Base-by-base conservation (phyloP, 2,113 vertebrate genomes). In the Lasiurus borealis region DNA sequence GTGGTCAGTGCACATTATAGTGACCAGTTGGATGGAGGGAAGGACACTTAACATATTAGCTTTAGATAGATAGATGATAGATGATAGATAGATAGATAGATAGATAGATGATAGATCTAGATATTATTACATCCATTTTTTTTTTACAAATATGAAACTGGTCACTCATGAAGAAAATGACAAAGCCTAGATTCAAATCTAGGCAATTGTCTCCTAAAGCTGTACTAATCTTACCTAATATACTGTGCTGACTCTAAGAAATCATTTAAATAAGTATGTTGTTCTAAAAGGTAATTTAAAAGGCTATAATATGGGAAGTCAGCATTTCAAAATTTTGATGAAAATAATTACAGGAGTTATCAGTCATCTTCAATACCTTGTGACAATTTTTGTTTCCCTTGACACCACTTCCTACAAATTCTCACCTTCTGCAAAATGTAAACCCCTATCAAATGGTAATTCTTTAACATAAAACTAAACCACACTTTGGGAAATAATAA, bases 211-310 rank as follows among this genome's bases (percentile, higher is more conserved):
- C 3, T 89, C 27, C 18, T 46, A 46, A 57, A 18, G 13, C 8
- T 80, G 9, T 13, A 13, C 29, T 62, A 19, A 36, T 62, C 13
- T 36, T 50, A 76, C 34, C 36, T 59, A 16, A 5, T 29, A 52
- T 11, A 71, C 3, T 72, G 4, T 48, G 2, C 9, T 54, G 21
- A 66, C 5, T 66, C 10, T 3, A 90, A 54, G 27, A 90, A 88
- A 78, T 57, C 8, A 85, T 73, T 52, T 54, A 36, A 75, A 93
- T 80, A 64, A 91, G 57, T 23, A 2, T 75, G 31, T 83, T 76
- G 6, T 80, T 73, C 76, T 27, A n/a, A 90, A 92, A 81, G 77
- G 9, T 85, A 6, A 89, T 31, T 13, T 69, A 83, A 90, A 83
- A 82, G 19, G 3, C 34, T 40, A 11, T 40, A 78, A 40, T 68